Percentiles rank a stretch among this genome's conserved stretches.
phyloP scores from a whole-genome alignment of 2,888 invertebrate species.

The Bombylius discolor region DNA sequence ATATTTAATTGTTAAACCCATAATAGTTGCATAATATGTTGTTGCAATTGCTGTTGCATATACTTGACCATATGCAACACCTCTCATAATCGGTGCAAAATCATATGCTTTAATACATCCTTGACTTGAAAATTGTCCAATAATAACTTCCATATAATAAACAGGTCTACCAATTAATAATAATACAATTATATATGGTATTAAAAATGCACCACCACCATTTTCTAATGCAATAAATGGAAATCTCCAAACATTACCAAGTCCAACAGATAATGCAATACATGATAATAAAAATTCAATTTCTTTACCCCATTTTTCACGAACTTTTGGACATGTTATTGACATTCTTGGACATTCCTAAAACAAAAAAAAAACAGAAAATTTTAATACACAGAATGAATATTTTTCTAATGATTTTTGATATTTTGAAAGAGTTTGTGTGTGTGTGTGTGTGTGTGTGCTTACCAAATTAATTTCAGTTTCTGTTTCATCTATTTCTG shows the following conservation, averaged over 20 bases:
- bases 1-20: conserved; percentile 52
- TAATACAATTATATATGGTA: conserved; percentile 51
- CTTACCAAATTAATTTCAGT: background rate
- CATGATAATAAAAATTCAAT: conserved; percentile 52
- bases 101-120: conserved; percentile 54
- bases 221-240: conserved; percentile 52
- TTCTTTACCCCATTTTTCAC: conserved; percentile 45
- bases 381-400: too few relatives aligned
- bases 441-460: too few relatives aligned
- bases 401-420: too few relatives aligned
- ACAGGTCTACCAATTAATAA: conserved; percentile 51
- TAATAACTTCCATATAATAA: conserved; percentile 56
- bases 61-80: conserved; percentile 45
- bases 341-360: background rate
- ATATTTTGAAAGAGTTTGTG: too few relatives aligned
- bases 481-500: background rate
- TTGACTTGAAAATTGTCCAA: conserved; percentile 59
- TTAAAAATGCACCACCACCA: conserved; percentile 54
- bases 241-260: conserved; percentile 56
- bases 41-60: conserved; percentile 43
- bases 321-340: conserved; percentile 10
- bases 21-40: conserved; percentile 54
- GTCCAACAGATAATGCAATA: conserved; percentile 45
- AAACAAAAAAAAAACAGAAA: too few relatives aligned
- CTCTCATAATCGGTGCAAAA: conserved; percentile 53